These are phyloP conservation scores for Forbesichthys papilliferus DNA, from an alignment of 2,113 vertebrate species.

Conservation along the genomic window DNA sequence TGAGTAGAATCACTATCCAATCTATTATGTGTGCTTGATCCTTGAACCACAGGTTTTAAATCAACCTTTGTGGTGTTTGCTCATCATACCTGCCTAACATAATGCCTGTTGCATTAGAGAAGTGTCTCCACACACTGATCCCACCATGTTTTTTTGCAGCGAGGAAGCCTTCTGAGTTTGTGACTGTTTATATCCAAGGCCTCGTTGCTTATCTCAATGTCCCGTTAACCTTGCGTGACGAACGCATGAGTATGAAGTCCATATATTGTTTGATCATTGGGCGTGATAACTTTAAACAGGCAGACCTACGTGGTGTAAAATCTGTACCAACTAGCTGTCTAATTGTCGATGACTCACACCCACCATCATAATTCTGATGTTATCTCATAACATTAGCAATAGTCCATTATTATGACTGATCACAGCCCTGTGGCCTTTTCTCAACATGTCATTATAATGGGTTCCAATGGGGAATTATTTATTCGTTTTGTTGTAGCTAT, in stretches of 20 bases:
- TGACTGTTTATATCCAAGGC: conserved; percentile 27
- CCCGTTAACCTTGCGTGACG: conserved; percentile 44
- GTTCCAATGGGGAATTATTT: conserved; percentile 20
- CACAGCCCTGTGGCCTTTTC: neutral
- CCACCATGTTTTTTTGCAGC: neutral
- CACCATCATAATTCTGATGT: neutral
- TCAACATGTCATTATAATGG: neutral
- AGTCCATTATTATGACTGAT: neutral
- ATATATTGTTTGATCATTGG: conserved; percentile 51
- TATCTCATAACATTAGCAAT: neutral
- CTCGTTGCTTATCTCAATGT: conserved; percentile 45
- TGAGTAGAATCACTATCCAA: conserved; percentile 59
- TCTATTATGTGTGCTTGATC: neutral
- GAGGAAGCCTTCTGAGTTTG: conserved; percentile 4
- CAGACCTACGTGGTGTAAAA: neutral
- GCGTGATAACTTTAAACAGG: conserved; percentile 4
- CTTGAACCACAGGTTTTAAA: neutral
- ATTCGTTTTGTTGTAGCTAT: neutral
- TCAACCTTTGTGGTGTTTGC: neutral
- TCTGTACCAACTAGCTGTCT: neutral
- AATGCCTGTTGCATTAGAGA: neutral
- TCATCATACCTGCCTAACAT: conserved; percentile 1
- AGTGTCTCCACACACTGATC: conserved; percentile 2
- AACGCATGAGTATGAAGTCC: conserved; percentile 48
- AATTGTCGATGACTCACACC: conserved; percentile 2